Conservation (phyloP, 2,113 vertebrate genomes). For the Lipophrys pholis region DNA sequence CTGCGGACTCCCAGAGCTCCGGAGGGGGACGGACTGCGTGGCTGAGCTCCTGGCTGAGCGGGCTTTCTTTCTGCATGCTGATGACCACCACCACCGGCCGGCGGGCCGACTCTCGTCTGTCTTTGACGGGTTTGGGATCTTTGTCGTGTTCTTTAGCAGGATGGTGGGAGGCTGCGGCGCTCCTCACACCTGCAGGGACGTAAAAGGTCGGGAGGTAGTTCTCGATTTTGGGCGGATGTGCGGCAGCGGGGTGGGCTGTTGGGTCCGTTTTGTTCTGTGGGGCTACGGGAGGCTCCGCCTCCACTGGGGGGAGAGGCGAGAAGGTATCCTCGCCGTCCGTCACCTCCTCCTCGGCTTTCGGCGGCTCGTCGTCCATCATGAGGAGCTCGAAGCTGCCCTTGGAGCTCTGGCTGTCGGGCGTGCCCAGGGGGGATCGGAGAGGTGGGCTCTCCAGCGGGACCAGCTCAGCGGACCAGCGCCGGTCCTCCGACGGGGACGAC, state of each 20-base stretch:
- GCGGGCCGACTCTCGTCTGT: slow-evolving; percentile 64
- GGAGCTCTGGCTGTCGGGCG: slow-evolving; percentile 94
- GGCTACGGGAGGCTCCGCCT: no score
- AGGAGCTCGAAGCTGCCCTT: slow-evolving; percentile 93
- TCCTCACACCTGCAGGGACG: slow-evolving; percentile 83
- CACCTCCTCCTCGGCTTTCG: slow-evolving; percentile 75
- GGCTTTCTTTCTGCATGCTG: slow-evolving; percentile 83
- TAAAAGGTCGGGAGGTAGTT: slow-evolving; percentile 93
- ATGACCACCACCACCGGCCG: slow-evolving; percentile 84
- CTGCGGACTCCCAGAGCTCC: slow-evolving; percentile 55
- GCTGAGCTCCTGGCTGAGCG: slow-evolving; percentile 50
- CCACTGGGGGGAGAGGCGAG: slow-evolving; percentile 11
- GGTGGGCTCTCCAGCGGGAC: slow-evolving; percentile 75
- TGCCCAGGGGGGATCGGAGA: slow-evolving; percentile 87
- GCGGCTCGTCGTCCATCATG: slow-evolving; percentile 85
- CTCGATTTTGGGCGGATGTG: slow-evolving; percentile 73
- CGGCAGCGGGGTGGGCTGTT: slow-evolving; percentile 1
- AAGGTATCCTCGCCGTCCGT: slow-evolving; percentile 80
- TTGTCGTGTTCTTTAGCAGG: slow-evolving; percentile 35
- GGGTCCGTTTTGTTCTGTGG: slow-evolving; percentile 39
- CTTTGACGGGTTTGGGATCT: slow-evolving; percentile 56
- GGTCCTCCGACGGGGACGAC: slow-evolving; percentile 90
- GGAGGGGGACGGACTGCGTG: slow-evolving; percentile 28
- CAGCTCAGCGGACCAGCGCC: slow-evolving; percentile 88
- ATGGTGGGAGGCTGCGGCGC: slow-evolving; percentile 10